These are phyloP conservation scores for Drosophila neutralis DNA, from an alignment of 2,888 invertebrate species.

Conservation along the genomic window DNA sequence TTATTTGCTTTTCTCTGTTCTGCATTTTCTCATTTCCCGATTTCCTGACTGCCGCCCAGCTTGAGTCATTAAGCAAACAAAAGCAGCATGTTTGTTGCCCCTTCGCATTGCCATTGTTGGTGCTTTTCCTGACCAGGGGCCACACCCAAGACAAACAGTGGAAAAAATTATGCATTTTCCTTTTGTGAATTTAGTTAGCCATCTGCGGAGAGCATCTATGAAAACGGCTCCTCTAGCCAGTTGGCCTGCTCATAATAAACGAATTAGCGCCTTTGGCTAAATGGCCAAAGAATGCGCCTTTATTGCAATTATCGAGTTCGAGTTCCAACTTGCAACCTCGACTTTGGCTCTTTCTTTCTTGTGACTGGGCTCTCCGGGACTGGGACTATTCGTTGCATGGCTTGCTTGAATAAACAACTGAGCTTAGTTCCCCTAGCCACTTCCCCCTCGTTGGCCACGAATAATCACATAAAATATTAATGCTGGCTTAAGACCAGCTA, in stretches of 20 bases:
- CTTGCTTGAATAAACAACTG: conserved; percentile 72
- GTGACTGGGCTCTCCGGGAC: conserved; percentile 16
- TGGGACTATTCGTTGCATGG: conserved; percentile 62
- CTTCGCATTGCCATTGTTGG: conserved; percentile 56
- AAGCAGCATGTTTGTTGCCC: conserved; percentile 40
- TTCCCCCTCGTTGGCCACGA: conserved; percentile 47
- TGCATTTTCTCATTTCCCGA: conserved; percentile 4
- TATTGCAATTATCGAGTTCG: conserved; percentile 77
- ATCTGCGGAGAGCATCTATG: conserved; percentile 64
- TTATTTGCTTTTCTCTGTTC: not conserved
- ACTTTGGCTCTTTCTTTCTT: conserved; percentile 28
- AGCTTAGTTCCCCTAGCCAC: conserved; percentile 4
- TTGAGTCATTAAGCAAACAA: conserved; percentile 62
- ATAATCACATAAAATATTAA: conserved; percentile 79
- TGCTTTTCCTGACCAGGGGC: conserved; percentile 43
- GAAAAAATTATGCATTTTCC: conserved; percentile 71
- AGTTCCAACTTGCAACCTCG: conserved; percentile 20
- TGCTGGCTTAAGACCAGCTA: conserved; percentile 66
- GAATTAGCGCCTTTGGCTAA: conserved; percentile 78
- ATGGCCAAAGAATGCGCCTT: conserved; percentile 73
- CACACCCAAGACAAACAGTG: conserved; percentile 60
- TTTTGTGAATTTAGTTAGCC: conserved; percentile 54
- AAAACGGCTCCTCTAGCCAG: conserved; percentile 27
- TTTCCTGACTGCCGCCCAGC: conserved; percentile 15
- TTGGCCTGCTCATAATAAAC: conserved; percentile 70